A percentile compares a stretch with the other conserved stretches of the same genome.
Evolutionary conservation across 2,113 vertebrate genomes (phyloP).

Genomic region (Lophochroa leadbeateri): DNA sequence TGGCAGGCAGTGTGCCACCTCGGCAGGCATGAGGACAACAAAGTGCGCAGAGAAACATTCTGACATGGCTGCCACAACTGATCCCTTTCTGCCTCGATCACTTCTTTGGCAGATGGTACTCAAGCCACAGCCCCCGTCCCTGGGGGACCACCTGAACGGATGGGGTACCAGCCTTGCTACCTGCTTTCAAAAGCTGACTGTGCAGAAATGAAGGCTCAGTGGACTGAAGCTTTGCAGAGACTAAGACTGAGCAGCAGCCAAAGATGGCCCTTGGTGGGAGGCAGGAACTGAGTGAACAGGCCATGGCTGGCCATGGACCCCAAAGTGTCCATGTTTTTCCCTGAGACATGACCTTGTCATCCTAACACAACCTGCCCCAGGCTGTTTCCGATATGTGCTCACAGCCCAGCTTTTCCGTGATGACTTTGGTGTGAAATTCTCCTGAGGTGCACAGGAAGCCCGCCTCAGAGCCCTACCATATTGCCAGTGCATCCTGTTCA

Average conservation of each 20-base stretch:
- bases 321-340: not conserved
- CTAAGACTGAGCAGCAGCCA: not conserved
- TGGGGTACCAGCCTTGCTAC: not conserved
- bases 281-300: not conserved
- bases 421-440: not conserved
- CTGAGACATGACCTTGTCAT: not conserved
- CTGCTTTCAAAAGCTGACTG: not conserved
- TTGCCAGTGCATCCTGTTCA: not conserved
- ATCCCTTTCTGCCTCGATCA: not conserved
- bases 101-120: not conserved
- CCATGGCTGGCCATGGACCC: not conserved
- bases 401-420: not conserved
- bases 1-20: not conserved
- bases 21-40: not conserved
- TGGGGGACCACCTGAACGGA: not conserved
- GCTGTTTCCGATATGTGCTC: not conserved
- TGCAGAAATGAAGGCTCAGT: not conserved
- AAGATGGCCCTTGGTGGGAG: not conserved
- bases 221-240: not conserved
- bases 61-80: not conserved
- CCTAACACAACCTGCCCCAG: not conserved
- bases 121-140: not conserved
- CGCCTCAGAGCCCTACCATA: accelerated
- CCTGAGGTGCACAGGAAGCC: not conserved
- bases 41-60: not conserved